Evolutionary conservation across 2,888 invertebrate genomes (phyloP), one percentile per base, ranked within the genome.

Genomic region (Thymelicus acteon): DNA sequence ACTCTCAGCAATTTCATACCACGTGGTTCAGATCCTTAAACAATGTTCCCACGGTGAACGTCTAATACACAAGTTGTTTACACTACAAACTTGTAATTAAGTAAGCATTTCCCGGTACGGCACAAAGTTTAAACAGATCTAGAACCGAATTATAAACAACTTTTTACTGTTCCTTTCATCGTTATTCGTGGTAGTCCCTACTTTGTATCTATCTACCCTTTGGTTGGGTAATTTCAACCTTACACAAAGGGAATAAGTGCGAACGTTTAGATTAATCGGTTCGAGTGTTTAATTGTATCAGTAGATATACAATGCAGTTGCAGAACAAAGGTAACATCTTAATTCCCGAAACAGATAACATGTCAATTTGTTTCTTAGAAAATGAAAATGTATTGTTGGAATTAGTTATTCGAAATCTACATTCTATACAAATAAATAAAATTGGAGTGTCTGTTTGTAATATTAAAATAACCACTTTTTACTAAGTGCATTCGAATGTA

Each of bases 101-200:
- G 67, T 13, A 31, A 60, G 24, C n/a, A 40, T 49, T 67, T 60
- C 67, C 52, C 52, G 44, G 61, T 62, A 67, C 60, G 44, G 24
- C 67, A 60, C 52, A 52, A 61, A 57, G 61, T 67, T 67, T 60
- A 67, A 67, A 67, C 60, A 52, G 52, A 61, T 54, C 24, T 54
- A 54, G 54, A 24, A 54, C 19, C 24, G 54, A 54, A 54, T 54
- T 54, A 60, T 49, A 60, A 65, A 52, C 63, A 63, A 12, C 66
- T 58, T 60, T 60, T 67, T 52, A 61, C 49, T 67, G 67, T 61
- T 61, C 52, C 52, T 67, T 60, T 62, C 48, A 67, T 61, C 60
- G 44, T 44, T 31, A 48, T 67, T 67, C 67, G 13, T 67, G 40
- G 67, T 67, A 67, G 19, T 1, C 40, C n/a, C 44, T 54, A 67